Percentiles rank a stretch among this genome's conserved stretches.
Evolutionary conservation across 2,113 vertebrate genomes (phyloP).

Genomic region (Phylloscopus trochilus): DNA sequence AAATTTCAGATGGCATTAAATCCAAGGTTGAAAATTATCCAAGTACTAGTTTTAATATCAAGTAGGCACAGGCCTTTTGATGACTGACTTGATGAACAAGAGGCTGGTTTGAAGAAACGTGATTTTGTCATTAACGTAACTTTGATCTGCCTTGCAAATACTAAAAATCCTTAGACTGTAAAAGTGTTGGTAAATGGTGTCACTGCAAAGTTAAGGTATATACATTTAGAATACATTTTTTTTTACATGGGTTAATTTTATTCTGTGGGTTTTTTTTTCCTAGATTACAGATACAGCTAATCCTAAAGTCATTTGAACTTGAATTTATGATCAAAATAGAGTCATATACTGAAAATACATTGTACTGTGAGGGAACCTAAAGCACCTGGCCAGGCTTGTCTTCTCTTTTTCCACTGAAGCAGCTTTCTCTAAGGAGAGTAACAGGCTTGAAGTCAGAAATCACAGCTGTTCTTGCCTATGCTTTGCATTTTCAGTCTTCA

Average conservation of each 20-base stretch:
- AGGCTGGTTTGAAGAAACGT: background rate
- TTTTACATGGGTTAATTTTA: background rate
- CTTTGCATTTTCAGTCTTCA: conserved; percentile 27
- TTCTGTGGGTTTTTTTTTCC: background rate
- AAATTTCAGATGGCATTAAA: background rate
- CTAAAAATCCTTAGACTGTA: background rate
- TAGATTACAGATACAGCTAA: background rate
- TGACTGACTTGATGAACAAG: background rate
- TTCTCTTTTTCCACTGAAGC: background rate
- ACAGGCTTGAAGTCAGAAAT: conserved; percentile 35
- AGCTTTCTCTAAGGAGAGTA: conserved; percentile 1
- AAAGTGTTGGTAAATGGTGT: background rate
- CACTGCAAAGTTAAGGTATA: background rate
- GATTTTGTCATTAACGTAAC: background rate
- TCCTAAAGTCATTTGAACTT: background rate
- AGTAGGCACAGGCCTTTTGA: background rate
- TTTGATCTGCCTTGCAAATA: background rate
- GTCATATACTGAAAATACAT: background rate
- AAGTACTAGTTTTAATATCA: background rate
- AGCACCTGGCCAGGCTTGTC: background rate
- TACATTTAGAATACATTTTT: background rate
- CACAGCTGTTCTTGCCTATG: conserved; percentile 5
- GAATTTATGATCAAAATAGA: background rate
- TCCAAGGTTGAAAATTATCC: background rate
- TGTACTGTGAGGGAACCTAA: background rate